Evolutionary conservation across 2,888 invertebrate species (phyloP), one percentile per base, ranked within the genome.

Genomic region (Pasiphila rectangulata): DNA sequence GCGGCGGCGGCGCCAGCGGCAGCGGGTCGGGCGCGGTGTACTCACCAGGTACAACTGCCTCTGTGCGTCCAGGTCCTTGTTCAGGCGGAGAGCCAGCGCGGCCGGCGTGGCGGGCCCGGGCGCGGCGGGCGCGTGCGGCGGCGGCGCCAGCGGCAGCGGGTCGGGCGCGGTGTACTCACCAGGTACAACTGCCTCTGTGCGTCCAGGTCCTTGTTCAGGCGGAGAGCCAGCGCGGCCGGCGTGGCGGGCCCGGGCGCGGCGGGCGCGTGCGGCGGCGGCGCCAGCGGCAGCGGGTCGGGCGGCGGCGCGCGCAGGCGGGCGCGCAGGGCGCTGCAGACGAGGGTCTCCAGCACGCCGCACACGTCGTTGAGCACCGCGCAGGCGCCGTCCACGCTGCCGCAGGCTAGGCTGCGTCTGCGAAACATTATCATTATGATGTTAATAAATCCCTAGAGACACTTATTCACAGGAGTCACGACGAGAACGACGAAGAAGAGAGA

Each of bases 361-460:
- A 95, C 96, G 79, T 97, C 97, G 87, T 99, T 99, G 17, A 99
- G 93, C 62, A 98, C 96, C 1, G 97, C 98, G 89, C 99, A 99
- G 32, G 96, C 94, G 39, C 98, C 98, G 82, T 99, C 98, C 47
- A 98, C 92, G 72, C 96, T 98, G 69, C 95, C 95, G 58, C 95
- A 96, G 3, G 95, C 94, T 58, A 98, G 90, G n/a, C 97, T 94
- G 56, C 99, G 93, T 58, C 97, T 96, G 62, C 4, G 2, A 4
- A 12, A 2, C 5, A 20, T n/a, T n/a, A n/a, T n/a, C n/a, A n/a
- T n/a, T n/a, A n/a, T n/a, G n/a, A n/a, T n/a, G n/a, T n/a, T n/a
- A n/a, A n/a, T n/a, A n/a, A n/a, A n/a, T n/a, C n/a, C n/a, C n/a
- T n/a, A n/a, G n/a, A n/a, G n/a, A n/a, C n/a, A n/a, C n/a, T n/a